Base-by-base conservation (phyloP, 2,113 vertebrate genomes). In the Zosterops hypoxanthus region DNA sequence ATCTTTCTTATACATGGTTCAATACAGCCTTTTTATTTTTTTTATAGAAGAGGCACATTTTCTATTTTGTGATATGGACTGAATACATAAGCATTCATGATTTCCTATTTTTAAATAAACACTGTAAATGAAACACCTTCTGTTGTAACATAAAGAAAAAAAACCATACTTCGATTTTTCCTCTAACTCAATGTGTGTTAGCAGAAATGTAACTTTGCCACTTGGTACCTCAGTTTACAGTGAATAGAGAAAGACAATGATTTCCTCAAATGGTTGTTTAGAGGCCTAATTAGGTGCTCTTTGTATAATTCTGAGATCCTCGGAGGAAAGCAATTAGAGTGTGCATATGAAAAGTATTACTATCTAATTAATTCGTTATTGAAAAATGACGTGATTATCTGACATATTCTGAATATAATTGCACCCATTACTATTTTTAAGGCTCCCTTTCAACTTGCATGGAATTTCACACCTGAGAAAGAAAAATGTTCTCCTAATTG, bases 351-450 rank as follows among this genome's bases (percentile, higher is more conserved):
- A 92, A 96, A 90, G 68, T 81, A 73, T 71, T 76, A 55, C 33
- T 75, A 55, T 69, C 34, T 86, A 95, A 97, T 96, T 93, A 94
- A 96, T 95, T 82, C 3, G 16, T 95, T 88, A 93, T 61, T 94
- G 90, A 94, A 93, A 92, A 95, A 82, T 86, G 28, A 69, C 60
- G 80, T 15, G n/a, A 88, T 94, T 96, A 83, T 88, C 86, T 88
- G 80, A 88, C 81, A 80, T 84, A 82, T 78, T 93, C 78, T 75
- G 79, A 92, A 91, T 72, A 79, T 91, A 97, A 94, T 92, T 96
- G 76, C 33, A 88, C 57, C 68, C 79, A 86, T 76, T 91, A 85
- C 78, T 94, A 90, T 90, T 97, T 97, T 97, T 94, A 95, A 94
- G 78, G 46, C 34, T 95, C 25, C 81, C 10, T 90, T 91, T 95